These are phyloP conservation scores for Prionchulus punctatus DNA, from an alignment of 2,888 invertebrate genomes.

Conservation along the genomic window DNA sequence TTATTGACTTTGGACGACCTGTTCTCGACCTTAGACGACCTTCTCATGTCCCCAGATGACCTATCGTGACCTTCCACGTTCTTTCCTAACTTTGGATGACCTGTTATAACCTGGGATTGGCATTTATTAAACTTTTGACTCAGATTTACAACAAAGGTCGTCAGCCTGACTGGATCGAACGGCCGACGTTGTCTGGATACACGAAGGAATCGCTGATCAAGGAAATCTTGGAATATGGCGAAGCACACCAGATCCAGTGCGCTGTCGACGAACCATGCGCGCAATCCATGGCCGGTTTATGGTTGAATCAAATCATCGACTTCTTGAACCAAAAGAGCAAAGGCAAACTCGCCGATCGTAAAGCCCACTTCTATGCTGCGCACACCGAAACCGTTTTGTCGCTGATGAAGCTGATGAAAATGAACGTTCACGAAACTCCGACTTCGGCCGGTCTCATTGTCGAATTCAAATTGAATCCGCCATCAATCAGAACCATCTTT, in stretches of 20 bases:
- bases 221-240: slow-evolving; percentile 5
- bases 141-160: too few species aligned
- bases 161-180: neutral
- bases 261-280: slow-evolving; percentile 4
- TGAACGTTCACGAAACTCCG: slow-evolving; percentile 5
- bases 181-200: slow-evolving; percentile 1
- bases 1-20: too few species aligned
- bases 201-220: neutral
- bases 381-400: slow-evolving; percentile 10
- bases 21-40: too few species aligned
- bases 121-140: too few species aligned
- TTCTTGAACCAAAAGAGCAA: neutral
- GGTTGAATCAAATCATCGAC: slow-evolving; percentile 2
- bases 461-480: neutral
- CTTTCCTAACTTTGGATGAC: too few species aligned
- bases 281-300: slow-evolving; percentile 4
- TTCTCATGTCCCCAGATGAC: too few species aligned
- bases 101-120: too few species aligned
- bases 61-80: too few species aligned
- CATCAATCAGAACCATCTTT: neutral
- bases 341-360: neutral
- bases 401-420: neutral
- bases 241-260: slow-evolving; percentile 8
- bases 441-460: slow-evolving; percentile 6
- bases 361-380: slow-evolving; percentile 7